Base-by-base conservation (phyloP, 2,888 invertebrate genomes). In the Macrophya annulata region DNA sequence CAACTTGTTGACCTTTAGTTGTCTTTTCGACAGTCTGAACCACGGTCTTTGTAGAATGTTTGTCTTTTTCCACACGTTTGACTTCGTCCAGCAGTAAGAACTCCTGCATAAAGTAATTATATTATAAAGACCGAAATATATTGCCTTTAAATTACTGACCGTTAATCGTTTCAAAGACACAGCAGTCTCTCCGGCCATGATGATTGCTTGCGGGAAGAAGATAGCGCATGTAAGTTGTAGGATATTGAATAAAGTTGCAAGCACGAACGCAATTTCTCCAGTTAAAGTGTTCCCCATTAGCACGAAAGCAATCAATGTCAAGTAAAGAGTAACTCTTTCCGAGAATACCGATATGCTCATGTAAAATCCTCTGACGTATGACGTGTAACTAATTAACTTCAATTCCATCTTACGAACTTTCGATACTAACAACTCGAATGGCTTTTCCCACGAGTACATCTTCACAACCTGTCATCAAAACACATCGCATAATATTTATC, bases 371-470 rank as follows among this genome's bases (percentile, higher is more conserved):
- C 95, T 95, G 87, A 95, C 94, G 92, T 96, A 96, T 0, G 96
- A 96, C 74, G 74, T 31, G 62, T 83, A n/a, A 55, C 95, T 95
- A 89, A 96, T 94, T 90, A 95, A 94, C 84, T 95, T 94, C 88
- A 95, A 95, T 89, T 95, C 96, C 90, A 95, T 97, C 94, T 96
- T 96, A 90, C 98, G 94, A 2, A 97, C 96, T 85, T 96, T 93
- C 9, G 96, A 95, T 17, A 98, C 96, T n/a, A 98, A 95, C 87
- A 96, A 95, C 87, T 97, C 96, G 91, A 98, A 98, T 0, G 98
- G 97, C 89, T 96, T 96, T 93, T 98, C 98, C 97, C 98, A 98
- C 15, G 98, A 97, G 92, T 98, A 98, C 98, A 98, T 98, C 95
- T 98, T 98, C 88, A 98, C 98, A 3, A 98, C 97, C 94, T 97